Base-by-base conservation (phyloP, 1,140 invertebrate species). In the Caerostris darwini region DNA sequence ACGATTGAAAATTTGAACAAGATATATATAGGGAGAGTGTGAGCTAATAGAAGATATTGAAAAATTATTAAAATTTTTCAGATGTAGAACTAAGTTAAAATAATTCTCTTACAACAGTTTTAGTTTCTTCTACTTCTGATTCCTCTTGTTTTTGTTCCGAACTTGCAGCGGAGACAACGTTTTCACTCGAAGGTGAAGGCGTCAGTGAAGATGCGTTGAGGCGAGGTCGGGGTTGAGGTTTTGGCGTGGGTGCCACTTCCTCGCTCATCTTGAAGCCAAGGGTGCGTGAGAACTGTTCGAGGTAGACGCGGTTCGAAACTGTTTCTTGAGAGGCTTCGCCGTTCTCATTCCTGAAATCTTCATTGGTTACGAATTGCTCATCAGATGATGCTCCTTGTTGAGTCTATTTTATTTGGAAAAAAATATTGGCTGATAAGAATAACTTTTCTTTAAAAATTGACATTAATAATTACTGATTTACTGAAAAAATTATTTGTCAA, bases 201-300 rank as follows among this genome's bases (percentile, higher is more conserved):
- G 92, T 94, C 1, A 88, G 53, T 7, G 92, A 94, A 17, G 83
- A 94, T 7, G 92, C 92, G 34, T 94, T 94, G 50, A 94, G 92
- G 5, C 92, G 85, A n/a, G 67, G 64, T 54, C 92, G 59, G 8
- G 91, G 64, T 8, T 67, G 81, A 10, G 81, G 14, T 58, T 90
- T 90, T 0, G 77, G 17, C 4, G 91, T 3, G 8, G 92, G 92
- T n/a, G n/a, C n/a, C 6, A 87, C n/a, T 34, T 94, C 92, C 34
- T 94, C 92, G 12, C 85, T 89, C 83, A 94, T 94, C 34, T 94
- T 67, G 64, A 94, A 94, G n/a, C 92, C 92, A 2, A 94, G 69
- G 5, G 92, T 94, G 12, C 92, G 85, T 7, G 92, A 94, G 71
- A 94, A 94, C 17, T 94, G 92, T 81, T 94, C 92, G 12, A 94